Evolutionary conservation across 2,797 vertebrate species (phyloP), one percentile per base, ranked within the genome.

Genomic region (Babyrousa celebensis): DNA sequence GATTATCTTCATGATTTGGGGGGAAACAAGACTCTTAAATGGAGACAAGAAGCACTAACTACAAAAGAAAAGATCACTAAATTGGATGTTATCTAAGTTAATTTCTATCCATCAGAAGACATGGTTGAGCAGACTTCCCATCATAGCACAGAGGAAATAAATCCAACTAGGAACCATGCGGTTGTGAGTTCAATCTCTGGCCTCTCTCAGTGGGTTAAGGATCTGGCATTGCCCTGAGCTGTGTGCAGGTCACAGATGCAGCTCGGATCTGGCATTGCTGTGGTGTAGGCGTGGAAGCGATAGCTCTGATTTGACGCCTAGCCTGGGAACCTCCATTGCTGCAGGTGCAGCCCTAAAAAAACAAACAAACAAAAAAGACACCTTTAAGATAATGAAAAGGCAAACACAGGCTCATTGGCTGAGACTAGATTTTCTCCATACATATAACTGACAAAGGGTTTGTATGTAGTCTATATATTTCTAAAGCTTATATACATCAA

Each of bases 401-500:
- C 74, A 93, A 91, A 65, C 56, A 20, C 0, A 6, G 70, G n/a
- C 65, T 80, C 56, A 20, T 0, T 4, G 70, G n/a, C 65, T 80
- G 74, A 71, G 78, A 83, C 71, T 68, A 60, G 63, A 78, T 85
- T 65, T 92, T 85, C 54, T 94, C 32, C 20, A 48, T 56, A 74
- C 36, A 36, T 63, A n/a, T 68, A 48, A 14, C 36, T 60, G 56
- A 85, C 84, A 75, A 67, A 82, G 10, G 6, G 62, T 36, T 79
- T 68, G 9, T 62, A 84, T 23, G 32, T 56, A 62, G 27, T 89
- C 77, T 67, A 43, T 58, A 72, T 36, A 36, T 79, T 36, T 85
- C 79, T 86, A 67, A 95, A 79, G 40, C 93, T 84, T 84, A 70
- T 84, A 70, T 89, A 96, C 91, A 70, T 97, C 79, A 92, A 40